Percentiles rank a stretch among this genome's conserved stretches.
Conservation (phyloP, 2,113 vertebrate genomes). For the Saccopteryx bilineata region DNA sequence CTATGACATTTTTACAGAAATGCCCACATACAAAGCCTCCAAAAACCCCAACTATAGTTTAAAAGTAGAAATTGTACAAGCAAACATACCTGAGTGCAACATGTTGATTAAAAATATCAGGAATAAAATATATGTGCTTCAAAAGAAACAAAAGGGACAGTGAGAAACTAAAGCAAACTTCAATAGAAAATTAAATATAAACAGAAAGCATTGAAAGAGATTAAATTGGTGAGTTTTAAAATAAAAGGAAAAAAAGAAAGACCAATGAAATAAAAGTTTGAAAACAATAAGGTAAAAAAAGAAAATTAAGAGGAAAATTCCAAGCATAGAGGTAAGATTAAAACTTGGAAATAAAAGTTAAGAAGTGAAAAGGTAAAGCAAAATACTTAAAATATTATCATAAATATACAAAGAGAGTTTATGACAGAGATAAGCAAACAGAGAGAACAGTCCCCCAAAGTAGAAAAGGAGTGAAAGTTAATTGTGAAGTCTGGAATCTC, state of each 20-base stretch:
- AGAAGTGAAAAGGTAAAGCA: background rate
- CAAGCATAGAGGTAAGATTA: background rate
- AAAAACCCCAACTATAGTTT: background rate
- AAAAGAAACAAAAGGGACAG: background rate
- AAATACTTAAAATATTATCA: background rate
- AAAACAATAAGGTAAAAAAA: background rate
- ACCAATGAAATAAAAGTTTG: background rate
- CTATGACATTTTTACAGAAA: background rate
- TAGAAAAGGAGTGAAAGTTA: background rate
- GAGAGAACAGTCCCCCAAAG: background rate
- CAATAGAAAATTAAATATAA: background rate
- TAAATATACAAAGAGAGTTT: background rate
- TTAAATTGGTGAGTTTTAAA: background rate
- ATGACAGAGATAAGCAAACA: background rate
- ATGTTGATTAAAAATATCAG: background rate
- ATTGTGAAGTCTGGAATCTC: background rate
- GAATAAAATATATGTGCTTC: background rate
- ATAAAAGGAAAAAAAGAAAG: background rate
- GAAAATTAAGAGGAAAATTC: background rate
- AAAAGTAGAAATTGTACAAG: background rate
- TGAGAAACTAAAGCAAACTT: background rate
- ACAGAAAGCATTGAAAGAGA: background rate
- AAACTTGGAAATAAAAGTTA: slow-evolving; percentile 12
- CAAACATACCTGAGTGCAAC: background rate
- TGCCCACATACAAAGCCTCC: background rate